These are phyloP conservation scores for Sweltsa coloradensis DNA, from an alignment of 1,140 invertebrate genomes.

Conservation along the genomic window DNA sequence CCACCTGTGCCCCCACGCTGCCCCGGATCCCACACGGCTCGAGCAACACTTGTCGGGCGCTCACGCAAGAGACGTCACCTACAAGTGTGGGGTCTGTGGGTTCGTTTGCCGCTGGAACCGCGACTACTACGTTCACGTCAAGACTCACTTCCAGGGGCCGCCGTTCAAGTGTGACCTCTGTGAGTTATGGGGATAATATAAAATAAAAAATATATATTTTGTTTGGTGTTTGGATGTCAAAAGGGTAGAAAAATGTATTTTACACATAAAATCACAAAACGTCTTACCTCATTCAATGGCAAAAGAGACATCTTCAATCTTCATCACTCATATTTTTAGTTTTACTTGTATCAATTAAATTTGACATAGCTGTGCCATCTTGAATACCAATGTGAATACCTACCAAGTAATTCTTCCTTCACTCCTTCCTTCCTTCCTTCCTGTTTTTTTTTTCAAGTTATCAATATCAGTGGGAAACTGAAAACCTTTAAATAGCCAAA, in stretches of 20 bases:
- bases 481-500: too few species aligned
- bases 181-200: constrained; percentile 26
- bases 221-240: background rate
- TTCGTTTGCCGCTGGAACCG: constrained; percentile 50
- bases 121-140: constrained; percentile 51
- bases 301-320: background rate
- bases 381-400: too few species aligned
- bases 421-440: too few species aligned
- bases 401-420: too few species aligned
- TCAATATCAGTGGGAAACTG: too few species aligned
- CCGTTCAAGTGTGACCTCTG: constrained; percentile 50
- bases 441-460: too few species aligned
- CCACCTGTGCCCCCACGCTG: constrained; percentile 36
- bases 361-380: too few species aligned
- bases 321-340: background rate
- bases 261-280: background rate
- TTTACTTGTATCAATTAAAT: background rate
- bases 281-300: background rate
- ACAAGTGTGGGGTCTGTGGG: constrained; percentile 46
- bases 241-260: background rate
- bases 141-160: constrained; percentile 45
- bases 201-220: background rate
- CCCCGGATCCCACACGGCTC: constrained; percentile 32
- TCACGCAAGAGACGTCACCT: constrained; percentile 43
- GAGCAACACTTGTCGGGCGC: constrained; percentile 37